A percentile compares a stretch with the other conserved stretches of the same genome.
phyloP scores from a whole-genome alignment of 2,888 invertebrate genomes.

The Tuberolachnus salignus region DNA sequence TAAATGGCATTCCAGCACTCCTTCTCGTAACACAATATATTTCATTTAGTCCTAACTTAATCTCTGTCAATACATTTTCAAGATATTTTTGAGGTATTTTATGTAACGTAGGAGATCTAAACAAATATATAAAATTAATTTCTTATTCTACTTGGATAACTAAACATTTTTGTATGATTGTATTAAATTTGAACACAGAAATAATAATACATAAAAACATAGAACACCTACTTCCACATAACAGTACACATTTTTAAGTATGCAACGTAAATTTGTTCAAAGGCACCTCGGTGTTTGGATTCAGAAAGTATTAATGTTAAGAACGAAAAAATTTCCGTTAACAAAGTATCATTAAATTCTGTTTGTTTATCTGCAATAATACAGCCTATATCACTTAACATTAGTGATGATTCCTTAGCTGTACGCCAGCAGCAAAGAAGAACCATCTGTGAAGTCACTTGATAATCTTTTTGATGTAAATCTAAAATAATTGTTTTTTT shows the following conservation, averaged over 20 bases:
- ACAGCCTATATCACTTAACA: constrained; percentile 71
- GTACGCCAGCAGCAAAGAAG: constrained; percentile 92
- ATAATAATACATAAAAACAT: background rate
- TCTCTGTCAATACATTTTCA: constrained; percentile 67
- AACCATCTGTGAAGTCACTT: constrained; percentile 81
- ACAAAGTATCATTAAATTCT: constrained; percentile 61
- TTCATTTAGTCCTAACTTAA: constrained; percentile 65
- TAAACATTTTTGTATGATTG: background rate
- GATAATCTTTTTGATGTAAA: constrained; percentile 61
- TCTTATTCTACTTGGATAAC: too few relatives aligned
- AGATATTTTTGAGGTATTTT: constrained; percentile 72
- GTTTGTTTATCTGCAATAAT: constrained; percentile 64
- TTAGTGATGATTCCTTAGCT: constrained; percentile 80
- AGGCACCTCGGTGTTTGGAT: constrained; percentile 95
- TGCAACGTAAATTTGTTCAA: constrained; percentile 92
- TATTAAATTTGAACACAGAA: background rate
- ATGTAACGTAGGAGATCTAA: constrained; percentile 30
- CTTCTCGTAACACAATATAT: constrained; percentile 82
- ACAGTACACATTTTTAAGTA: constrained; percentile 78
- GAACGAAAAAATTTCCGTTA: constrained; percentile 71
- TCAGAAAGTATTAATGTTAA: constrained; percentile 72
- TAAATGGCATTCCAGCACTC: constrained; percentile 93
- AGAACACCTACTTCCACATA: constrained; percentile 67
- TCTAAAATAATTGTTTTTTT: constrained; percentile 38
- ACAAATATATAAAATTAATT: background rate